Evolutionary conservation across 2,113 vertebrate genomes (phyloP), one percentile per base, ranked within the genome.

Genomic region (Oophaga pumilio): DNA sequence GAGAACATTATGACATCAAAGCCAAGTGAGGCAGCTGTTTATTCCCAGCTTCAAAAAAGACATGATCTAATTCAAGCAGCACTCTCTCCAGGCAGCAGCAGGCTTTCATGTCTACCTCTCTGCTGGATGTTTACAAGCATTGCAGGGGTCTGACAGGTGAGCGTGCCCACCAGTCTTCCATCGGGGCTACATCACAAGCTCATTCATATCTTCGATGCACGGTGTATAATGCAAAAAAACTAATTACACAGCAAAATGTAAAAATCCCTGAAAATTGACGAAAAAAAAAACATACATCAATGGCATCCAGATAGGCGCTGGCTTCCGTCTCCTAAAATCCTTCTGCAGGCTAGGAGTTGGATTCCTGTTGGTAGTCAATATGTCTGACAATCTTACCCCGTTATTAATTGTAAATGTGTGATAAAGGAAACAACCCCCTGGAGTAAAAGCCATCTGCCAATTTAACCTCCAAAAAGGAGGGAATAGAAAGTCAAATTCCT

Each of bases 81-180:
- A 4, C 74, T 53, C 18, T 76, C 66, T 15, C 68, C 18, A 22
- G 64, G 33, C 33, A 43, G 33, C 33, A 1, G 33, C 60, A 20
- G 24, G 10, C 80, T 59, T 59, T 84, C 82, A 84, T 84, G 82
- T 85, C 83, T 60, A 85, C 83, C 69, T 76, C 83, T 85, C 83
- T 22, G 83, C 83, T 74, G 83, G 82, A 50, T 20, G 53, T 43
- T 57, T 73, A 73, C 68, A 82, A 50, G 79, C 79, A 13, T 28
- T 4, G 43, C 64, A 59, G 68, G 83, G 83, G 83, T 60, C 83
- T 57, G n/a, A 85, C 83, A 85, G 83, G 83, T 85, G 83, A 76
- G 83, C 26, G 53, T 13, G 52, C 69, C 83, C 18, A n/a, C 24
- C 15, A n/a, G 8, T 18, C 80, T 26, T 62, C 14, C 10, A 26